Evolutionary conservation across 2,113 vertebrate genomes (phyloP), one percentile per base, ranked within the genome.

Genomic region (Aphelocoma coerulescens): DNA sequence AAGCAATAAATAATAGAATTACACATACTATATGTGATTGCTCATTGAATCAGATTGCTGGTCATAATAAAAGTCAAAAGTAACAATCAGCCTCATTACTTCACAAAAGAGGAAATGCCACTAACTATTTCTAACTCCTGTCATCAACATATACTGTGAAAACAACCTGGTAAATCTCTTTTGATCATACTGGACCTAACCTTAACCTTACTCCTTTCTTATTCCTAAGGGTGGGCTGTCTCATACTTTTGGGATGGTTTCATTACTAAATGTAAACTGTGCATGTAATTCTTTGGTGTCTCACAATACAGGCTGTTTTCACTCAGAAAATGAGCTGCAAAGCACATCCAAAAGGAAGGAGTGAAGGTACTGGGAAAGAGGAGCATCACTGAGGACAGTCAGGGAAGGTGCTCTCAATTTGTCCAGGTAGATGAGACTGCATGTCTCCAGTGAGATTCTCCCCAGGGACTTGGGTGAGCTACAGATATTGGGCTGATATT

Each of bases 1-100:
- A 88, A 95, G 63, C 55, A 86, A 86, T 96, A 96, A 96, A 95
- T 97, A 96, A 97, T 74, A 92, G 92, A 91, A 83, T 83, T 93
- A 77, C 61, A 86, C 3, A 0, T 80, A 52, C 63, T 71, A 11
- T 90, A 77, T 59, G 41, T 67, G 59, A 90, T 94, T 95, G 88
- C 51, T 93, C 67, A 89, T 93, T 95, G 85, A 95, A 94, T 95
- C 78, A 90, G 82, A 69, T 66, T 91, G 75, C 68, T 12, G 4
- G 67, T 54, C 82, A 65, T 73, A 78, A 87, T 54, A 96, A 89
- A 93, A 91, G 52, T 51, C 59, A 92, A 84, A 88, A 91, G 86
- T 79, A 94, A 86, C 68, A 86, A 89, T 89, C 84, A 87, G 44
- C 43, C 67, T 91, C 75, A 90, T 95, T 94, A 81, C 39, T 85